Percentiles rank a stretch among this genome's conserved stretches.
These are phyloP conservation scores for Chlamydotis undulata DNA, from an alignment of 2,113 vertebrate species.

Conservation along the genomic window DNA sequence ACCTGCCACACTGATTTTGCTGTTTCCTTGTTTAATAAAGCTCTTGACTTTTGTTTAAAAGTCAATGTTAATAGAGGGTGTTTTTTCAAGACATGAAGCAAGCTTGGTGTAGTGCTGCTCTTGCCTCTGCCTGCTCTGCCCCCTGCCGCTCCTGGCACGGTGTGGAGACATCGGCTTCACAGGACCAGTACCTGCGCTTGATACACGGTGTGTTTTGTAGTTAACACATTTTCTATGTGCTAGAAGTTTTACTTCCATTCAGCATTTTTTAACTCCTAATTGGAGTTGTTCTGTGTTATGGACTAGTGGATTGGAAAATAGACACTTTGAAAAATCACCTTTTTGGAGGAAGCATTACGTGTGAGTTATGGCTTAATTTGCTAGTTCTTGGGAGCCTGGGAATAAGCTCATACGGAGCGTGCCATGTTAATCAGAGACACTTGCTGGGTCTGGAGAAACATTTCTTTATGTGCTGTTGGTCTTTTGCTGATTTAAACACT, in stretches of 20 bases:
- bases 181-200: neutral
- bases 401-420: neutral
- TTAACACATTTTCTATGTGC: neutral
- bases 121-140: neutral
- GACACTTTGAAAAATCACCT: neutral
- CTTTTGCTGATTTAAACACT: neutral
- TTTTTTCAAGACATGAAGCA: conserved; percentile 8
- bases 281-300: neutral
- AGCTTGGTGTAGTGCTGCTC: neutral
- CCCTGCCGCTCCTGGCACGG: neutral
- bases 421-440: neutral
- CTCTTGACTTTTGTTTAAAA: conserved; percentile 45
- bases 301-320: neutral
- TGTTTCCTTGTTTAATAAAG: conserved; percentile 50
- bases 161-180: neutral
- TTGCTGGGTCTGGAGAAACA: neutral
- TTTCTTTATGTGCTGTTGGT: neutral
- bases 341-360: neutral
- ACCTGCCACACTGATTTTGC: conserved; percentile 10
- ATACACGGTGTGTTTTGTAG: neutral
- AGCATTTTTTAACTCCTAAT: neutral
- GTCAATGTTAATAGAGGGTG: conserved; percentile 21
- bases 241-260: neutral
- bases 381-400: neutral
- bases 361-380: conserved; percentile 26